Evolutionary conservation across 1,140 invertebrate species (phyloP).

Genomic region (Saxidomus purpurata): DNA sequence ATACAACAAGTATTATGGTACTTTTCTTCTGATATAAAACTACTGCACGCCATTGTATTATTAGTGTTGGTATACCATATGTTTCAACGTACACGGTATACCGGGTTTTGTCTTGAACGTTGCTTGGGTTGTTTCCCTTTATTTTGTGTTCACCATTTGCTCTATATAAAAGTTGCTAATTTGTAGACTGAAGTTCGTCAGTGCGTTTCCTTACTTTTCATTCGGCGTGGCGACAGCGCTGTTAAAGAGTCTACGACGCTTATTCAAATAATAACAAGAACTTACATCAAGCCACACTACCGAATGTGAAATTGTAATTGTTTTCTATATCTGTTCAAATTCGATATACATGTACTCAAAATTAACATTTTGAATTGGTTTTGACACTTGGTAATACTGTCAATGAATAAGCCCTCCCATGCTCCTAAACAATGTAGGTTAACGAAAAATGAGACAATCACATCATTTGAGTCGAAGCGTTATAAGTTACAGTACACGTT

Average conservation of each 20-base stretch:
- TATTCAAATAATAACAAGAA: not conserved
- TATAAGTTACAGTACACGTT: not conserved
- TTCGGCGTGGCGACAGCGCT: constrained; percentile 17
- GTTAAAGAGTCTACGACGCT: not conserved
- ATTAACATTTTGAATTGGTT: not conserved
- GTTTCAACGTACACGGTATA: not conserved
- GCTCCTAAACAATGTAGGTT: not conserved
- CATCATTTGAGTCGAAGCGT: not conserved
- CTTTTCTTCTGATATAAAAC: not conserved
- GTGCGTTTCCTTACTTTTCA: not conserved
- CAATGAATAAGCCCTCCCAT: not conserved
- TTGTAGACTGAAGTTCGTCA: not conserved
- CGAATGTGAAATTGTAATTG: not conserved
- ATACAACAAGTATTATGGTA: too few relatives aligned
- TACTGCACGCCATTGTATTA: not conserved
- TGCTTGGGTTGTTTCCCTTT: not conserved
- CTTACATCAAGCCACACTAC: not conserved
- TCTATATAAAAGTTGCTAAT: not conserved
- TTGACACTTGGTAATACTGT: not conserved
- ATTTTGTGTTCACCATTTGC: not conserved
- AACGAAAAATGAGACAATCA: constrained; percentile 1
- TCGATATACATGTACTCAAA: too few relatives aligned
- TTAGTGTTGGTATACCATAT: not conserved
- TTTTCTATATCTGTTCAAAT: too few relatives aligned
- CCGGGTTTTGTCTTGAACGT: not conserved